Base-by-base conservation (phyloP, 2,888 invertebrate species). In the Carpatolechia fugitivella region DNA sequence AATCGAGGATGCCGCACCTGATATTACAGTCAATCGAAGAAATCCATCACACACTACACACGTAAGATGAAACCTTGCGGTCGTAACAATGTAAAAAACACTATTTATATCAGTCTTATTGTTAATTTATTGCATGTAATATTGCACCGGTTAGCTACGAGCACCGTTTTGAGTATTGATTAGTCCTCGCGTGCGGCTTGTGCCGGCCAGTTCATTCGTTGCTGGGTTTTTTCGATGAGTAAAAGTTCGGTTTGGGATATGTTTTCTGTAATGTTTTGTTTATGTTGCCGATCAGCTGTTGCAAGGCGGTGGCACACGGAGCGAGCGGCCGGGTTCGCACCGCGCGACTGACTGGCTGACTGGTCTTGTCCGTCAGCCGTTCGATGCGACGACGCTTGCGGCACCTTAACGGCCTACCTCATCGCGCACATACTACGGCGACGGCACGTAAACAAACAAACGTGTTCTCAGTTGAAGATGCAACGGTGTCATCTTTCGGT, bases 361-460 rank as follows among this genome's bases (percentile, higher is more conserved):
- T 44, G 1, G 47, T 16, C 33, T 20, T 14, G 8, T 40, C 53
- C 50, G 55, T 46, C 46, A 36, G 35, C 41, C 6, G 46, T 36
- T 52, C 52, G 31, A 52, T 44, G 35, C 38, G 48, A 40, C 38
- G 48, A 30, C 60, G 73, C 76, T 73, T 76, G 77, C 75, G 71
- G 69, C 70, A 64, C 73, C 74, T 72, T 69, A 70, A 70, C 80
- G 77, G 72, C 65, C 82, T 83, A 82, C 76, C 74, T 80, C 81
- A 85, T 81, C 84, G 79, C 78, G 78, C 72, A 72, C 78, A 69
- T 85, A 85, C 82, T 85, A 87, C 82, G 72, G 63, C 72, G 72
- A 63, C 72, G 71, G 75, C 80, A 82, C 72, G 85, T 88, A 88
- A 88, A 88, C 82, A 88, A 88, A 88, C 85, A 83, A 80, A 58